Evolutionary conservation across 2,113 vertebrate species (phyloP), one percentile per base, ranked within the genome.

Genomic region (Tichodroma muraria): DNA sequence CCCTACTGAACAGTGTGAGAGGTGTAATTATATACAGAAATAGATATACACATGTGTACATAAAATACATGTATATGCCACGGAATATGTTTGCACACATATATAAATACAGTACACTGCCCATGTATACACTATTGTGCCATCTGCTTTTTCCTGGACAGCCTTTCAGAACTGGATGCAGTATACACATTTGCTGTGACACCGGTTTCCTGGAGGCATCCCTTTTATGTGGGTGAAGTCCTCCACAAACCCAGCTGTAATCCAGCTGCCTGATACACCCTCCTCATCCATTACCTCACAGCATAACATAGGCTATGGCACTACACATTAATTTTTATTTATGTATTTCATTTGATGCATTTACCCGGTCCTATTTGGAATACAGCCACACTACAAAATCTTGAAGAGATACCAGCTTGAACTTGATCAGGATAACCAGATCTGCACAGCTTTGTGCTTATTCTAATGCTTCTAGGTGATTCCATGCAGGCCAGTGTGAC

Each of bases 21-120:
- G 9, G 6, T 68, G 3, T 37, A 50, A 63, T 35, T 22, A 33
- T 12, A 33, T 4, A 37, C 18, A n/a, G 18, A 81, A 56, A 71
- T 12, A 50, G 2, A 30, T 38, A n/a, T 1, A 33, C 6, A 10
- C 15, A 2, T 37, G 15, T 16, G 2, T 47, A 4, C 16, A 64
- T n/a, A 80, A 56, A 78, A 75, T 27, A 31, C 2, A 49, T 18
- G 6, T 33, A 14, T 30, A 45, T 35, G 13, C 23, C n/a, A n/a
- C 31, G 38, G 15, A 61, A 61, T 17, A 65, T 1, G 0, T 60
- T 66, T 11, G 30, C 6, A 73, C 16, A 38, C 8, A 27, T 30
- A 15, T 4, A 42, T 31, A 47, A 72, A 85, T 28, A 68, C 25
- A 45, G 25, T 17, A 44, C 14, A 24, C 10, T 76, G n/a, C 18